Percentiles rank a stretch among this genome's conserved stretches.
These are phyloP conservation scores for Gallirallus australis DNA, from an alignment of 2,797 vertebrate genomes.

Conservation along the genomic window DNA sequence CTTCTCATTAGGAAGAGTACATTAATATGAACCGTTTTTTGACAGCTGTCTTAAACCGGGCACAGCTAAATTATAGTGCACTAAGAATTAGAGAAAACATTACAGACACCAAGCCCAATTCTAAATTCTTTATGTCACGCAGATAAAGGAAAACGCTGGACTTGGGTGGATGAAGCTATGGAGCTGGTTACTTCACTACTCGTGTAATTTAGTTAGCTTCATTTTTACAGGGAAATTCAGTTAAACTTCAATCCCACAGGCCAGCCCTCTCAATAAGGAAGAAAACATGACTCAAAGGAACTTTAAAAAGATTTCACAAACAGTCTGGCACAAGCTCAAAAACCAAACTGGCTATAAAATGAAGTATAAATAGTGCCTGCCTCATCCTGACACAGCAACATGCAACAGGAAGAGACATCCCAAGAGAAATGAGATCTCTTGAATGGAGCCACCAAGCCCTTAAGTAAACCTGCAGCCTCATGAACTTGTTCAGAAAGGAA, in stretches of 20 bases:
- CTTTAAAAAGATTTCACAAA: not conserved
- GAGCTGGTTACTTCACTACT: not conserved
- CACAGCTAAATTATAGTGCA: not conserved
- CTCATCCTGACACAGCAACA: not conserved
- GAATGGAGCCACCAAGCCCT: not conserved
- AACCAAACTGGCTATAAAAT: not conserved
- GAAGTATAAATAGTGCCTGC: not conserved
- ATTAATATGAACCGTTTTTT: not conserved
- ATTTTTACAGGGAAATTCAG: not conserved
- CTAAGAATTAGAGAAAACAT: not conserved
- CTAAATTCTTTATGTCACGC: fast-evolving
- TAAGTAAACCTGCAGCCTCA: not conserved
- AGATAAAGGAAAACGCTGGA: not conserved
- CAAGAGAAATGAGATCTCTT: not conserved
- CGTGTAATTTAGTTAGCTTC: not conserved
- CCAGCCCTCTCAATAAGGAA: not conserved
- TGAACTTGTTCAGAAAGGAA: not conserved
- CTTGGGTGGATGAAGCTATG: not conserved
- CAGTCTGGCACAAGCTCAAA: not conserved
- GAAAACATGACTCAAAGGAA: not conserved
- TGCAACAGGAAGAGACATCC: not conserved
- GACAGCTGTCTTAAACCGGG: not conserved
- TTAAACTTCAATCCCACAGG: not conserved
- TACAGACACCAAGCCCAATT: not conserved
- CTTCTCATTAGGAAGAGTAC: not conserved